Base-by-base conservation (phyloP, 2,113 vertebrate species). In the Halichoeres trimaculatus region DNA sequence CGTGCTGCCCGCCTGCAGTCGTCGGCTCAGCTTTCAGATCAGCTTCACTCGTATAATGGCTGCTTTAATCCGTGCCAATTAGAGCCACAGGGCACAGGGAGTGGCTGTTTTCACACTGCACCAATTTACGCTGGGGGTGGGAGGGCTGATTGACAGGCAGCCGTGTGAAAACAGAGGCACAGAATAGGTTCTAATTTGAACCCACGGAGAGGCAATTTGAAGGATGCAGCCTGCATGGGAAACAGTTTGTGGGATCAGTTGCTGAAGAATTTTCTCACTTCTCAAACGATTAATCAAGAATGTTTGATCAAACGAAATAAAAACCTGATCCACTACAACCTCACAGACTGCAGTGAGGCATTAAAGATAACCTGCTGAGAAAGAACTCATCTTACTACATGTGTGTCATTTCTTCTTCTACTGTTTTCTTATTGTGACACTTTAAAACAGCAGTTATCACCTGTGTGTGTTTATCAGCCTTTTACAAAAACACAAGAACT, bases 41-140 rank as follows among this genome's bases (percentile, higher is more conserved):
- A 78, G 83, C 86, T 85, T 47, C 75, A 61, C 72, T 78, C 68
- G 76, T 83, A 85, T 86, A 89, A 86, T 85, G 62, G 83, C 66
- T 69, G 70, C 81, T 86, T 79, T 85, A 85, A 88, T 84, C 84
- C 56, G 20, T 85, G 86, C 88, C 87, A 91, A 89, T 91, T 91
- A 90, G 85, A 86, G 52, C 78, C 77, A 76, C 77, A 53, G 81
- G 76, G 74, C 65, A 72, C 69, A 45, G 70, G 85, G 77, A 88
- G 85, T 80, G 79, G 77, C 83, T 81, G 85, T 81, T 88, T 88
- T 89, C 89, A 87, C 82, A 83, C 82, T 83, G 80, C 84, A 83
- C 73, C 80, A 78, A 72, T 88, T 90, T 85, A 65, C 76, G 0
- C 76, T 70, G 80, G 76, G 73, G 83, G 83, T 80, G 68, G 81